Evolutionary conservation across 2,797 vertebrate species (phyloP).

Genomic region (Bryconaethiops microstoma): DNA sequence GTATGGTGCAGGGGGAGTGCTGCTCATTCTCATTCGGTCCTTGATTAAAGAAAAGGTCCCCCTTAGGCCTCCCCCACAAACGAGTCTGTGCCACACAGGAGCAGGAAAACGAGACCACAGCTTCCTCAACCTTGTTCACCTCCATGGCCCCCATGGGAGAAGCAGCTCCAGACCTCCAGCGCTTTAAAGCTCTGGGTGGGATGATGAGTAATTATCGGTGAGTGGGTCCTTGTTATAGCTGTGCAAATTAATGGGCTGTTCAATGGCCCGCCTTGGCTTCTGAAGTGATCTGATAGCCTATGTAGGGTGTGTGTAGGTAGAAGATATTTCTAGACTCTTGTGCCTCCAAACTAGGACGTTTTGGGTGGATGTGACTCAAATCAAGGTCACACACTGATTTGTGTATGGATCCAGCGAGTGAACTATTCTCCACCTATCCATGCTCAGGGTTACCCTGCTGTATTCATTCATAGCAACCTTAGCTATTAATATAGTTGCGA

Average conservation of each 20-base stretch:
- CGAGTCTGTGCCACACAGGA: slow-evolving; percentile 66
- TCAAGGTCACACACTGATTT: background rate
- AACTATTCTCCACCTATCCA: background rate
- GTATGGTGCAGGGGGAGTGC: slow-evolving; percentile 74
- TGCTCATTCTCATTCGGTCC: slow-evolving; percentile 45
- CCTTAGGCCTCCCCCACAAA: slow-evolving; percentile 48
- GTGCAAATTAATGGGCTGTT: slow-evolving; percentile 3
- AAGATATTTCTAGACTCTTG: background rate
- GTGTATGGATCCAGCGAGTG: background rate
- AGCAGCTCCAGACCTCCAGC: slow-evolving; percentile 58
- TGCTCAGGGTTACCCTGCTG: background rate
- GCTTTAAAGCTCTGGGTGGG: slow-evolving; percentile 2
- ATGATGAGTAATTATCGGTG: slow-evolving; percentile 32
- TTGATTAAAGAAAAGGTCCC: slow-evolving; percentile 79
- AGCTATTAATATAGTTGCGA: background rate
- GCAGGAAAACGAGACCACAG: slow-evolving; percentile 60
- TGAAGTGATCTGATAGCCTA: background rate
- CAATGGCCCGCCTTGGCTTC: slow-evolving; percentile 12
- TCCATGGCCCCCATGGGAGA: slow-evolving; percentile 48
- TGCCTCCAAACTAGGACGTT: background rate
- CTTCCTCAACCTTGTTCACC: slow-evolving; percentile 79
- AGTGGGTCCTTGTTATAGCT: background rate
- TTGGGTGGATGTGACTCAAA: background rate
- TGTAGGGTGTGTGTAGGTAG: background rate
- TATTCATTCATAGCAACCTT: background rate